phyloP scores from a whole-genome alignment of 2,113 vertebrate genomes.

The Tor tambroides region DNA sequence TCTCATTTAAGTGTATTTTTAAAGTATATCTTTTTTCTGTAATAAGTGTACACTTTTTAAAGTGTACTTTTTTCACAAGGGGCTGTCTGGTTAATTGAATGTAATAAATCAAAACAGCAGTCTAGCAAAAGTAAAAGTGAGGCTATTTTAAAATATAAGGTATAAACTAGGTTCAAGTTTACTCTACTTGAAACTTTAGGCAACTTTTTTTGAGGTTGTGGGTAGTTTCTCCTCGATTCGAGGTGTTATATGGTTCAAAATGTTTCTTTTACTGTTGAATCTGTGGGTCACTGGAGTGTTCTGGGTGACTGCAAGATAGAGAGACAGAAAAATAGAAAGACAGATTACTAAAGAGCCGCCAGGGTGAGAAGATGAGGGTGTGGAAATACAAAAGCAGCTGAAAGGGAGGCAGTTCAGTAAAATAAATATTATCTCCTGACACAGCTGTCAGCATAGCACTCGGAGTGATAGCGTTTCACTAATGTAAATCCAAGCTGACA shows the following conservation, averaged over 20 bases:
- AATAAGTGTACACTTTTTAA: no score
- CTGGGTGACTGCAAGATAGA: background rate
- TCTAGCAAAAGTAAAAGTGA: background rate
- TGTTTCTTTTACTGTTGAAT: background rate
- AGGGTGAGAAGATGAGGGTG: background rate
- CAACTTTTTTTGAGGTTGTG: background rate
- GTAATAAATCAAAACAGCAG: background rate
- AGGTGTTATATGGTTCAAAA: background rate
- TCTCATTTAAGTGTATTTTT: background rate
- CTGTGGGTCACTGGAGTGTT: background rate
- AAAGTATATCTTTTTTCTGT: background rate
- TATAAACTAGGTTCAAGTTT: background rate
- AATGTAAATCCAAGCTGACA: constrained; percentile 39
- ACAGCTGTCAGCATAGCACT: constrained; percentile 29
- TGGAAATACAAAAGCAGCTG: background rate
- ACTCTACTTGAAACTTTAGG: background rate
- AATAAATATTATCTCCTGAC: constrained; percentile 40
- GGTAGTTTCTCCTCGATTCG: background rate
- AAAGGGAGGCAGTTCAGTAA: constrained; percentile 59
- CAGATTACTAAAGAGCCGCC: background rate
- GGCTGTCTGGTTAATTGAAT: background rate
- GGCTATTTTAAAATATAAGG: background rate
- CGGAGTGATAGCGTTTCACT: constrained; percentile 19
- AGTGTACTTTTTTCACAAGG: background rate
- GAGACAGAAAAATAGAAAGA: background rate